These are phyloP conservation scores for Cnemophilus loriae DNA, from an alignment of 2,113 vertebrate species.

Conservation along the genomic window DNA sequence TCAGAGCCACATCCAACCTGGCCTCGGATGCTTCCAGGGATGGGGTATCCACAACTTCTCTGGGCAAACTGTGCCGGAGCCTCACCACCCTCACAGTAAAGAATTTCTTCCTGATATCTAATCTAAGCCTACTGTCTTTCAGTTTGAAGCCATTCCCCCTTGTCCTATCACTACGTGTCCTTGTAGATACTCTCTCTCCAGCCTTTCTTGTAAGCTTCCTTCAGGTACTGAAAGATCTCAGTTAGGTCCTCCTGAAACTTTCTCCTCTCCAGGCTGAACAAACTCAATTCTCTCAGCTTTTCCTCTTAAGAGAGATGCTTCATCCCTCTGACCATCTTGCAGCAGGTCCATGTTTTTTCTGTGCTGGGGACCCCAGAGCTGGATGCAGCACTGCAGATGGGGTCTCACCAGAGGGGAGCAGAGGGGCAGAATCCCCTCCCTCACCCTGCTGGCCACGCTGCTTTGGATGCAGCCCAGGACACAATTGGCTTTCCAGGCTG, in stretches of 20 bases:
- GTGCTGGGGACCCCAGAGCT: neutral
- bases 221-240: neutral
- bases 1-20: neutral
- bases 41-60: neutral
- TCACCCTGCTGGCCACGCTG: rapidly evolving
- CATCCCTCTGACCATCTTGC: neutral
- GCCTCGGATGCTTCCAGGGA: neutral
- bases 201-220: neutral
- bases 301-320: neutral
- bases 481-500: neutral
- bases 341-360: rapidly evolving
- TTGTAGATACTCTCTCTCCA: neutral
- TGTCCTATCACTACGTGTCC: neutral
- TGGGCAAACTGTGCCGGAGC: neutral
- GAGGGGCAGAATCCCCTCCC: neutral
- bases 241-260: neutral
- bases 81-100: neutral
- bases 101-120: neutral
- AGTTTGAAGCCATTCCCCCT: neutral
- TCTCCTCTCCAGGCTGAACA: neutral
- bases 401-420: neutral
- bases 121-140: neutral
- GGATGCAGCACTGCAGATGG: rapidly evolving
- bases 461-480: neutral
- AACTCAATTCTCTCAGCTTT: neutral